These are phyloP conservation scores for Proisotoma minuta DNA, from an alignment of 2,888 invertebrate species.

Conservation along the genomic window DNA sequence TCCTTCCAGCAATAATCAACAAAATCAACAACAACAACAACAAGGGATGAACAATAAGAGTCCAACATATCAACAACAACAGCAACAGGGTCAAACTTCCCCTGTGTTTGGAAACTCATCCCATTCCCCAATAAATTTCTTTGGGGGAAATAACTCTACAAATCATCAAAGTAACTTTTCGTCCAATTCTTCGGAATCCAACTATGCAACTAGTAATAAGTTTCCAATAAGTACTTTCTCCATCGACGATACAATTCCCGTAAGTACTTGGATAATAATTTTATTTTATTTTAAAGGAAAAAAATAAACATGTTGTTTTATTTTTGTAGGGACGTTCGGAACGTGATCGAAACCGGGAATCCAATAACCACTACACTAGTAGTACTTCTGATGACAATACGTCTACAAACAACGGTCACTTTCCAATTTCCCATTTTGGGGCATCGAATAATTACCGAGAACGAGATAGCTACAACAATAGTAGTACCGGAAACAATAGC, in stretches of 20 bases:
- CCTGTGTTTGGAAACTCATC: constrained; percentile 37
- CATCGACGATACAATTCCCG: constrained; percentile 44
- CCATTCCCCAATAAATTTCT: constrained; percentile 50
- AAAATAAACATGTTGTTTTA: neutral
- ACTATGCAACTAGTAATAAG: constrained; percentile 27
- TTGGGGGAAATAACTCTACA: constrained; percentile 28
- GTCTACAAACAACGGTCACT: neutral
- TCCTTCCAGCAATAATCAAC: constrained; percentile 24
- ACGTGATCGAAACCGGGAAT: constrained; percentile 8
- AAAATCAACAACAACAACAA: constrained; percentile 12
- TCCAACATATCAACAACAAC: constrained; percentile 19
- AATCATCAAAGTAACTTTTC: constrained; percentile 23
- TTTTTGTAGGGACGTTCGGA: neutral
- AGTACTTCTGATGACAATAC: neutral
- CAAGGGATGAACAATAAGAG: constrained; percentile 1
- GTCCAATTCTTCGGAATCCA: constrained; percentile 20
- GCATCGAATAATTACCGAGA: constrained; percentile 15
- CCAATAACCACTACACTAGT: too few species aligned
- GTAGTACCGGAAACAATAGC: neutral
- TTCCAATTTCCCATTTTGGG: neutral
- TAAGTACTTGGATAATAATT: constrained; percentile 14
- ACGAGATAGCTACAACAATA: constrained; percentile 21
- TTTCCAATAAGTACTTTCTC: constrained; percentile 47
- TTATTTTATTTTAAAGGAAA: neutral
- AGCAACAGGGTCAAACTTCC: constrained; percentile 42